These are phyloP conservation scores for Rhinichthys klamathensis DNA, from an alignment of 2,113 vertebrate species.

Conservation along the genomic window DNA sequence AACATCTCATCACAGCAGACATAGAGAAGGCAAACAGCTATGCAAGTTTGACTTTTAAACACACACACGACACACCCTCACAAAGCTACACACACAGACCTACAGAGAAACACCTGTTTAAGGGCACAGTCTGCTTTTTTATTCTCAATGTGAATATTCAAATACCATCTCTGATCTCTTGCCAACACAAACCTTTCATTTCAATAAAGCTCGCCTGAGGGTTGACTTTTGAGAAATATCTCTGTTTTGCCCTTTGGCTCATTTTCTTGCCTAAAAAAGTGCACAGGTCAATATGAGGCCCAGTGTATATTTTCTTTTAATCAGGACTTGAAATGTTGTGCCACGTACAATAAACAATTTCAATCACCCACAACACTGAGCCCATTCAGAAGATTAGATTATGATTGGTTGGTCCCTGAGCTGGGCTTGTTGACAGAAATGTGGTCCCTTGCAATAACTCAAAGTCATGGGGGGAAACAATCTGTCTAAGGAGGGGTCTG, in stretches of 20 bases:
- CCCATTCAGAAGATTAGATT: constrained; percentile 66
- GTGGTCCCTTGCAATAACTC: constrained; percentile 62
- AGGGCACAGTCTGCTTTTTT: constrained; percentile 5
- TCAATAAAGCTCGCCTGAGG: neutral
- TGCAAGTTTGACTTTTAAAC: neutral
- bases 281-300: constrained; percentile 36
- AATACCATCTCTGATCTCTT: neutral
- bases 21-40: constrained; percentile 15
- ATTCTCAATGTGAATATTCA: neutral
- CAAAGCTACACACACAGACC: neutral
- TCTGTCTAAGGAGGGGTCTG: constrained; percentile 56
- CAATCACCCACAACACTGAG: constrained; percentile 60
- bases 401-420: constrained; percentile 67
- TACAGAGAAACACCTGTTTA: constrained; percentile 8
- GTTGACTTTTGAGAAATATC: neutral
- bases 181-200: neutral
- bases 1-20: constrained; percentile 14
- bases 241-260: constrained; percentile 1
- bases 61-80: neutral
- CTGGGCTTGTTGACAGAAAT: constrained; percentile 64
- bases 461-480: constrained; percentile 60
- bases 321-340: constrained; percentile 60
- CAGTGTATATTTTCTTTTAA: constrained; percentile 55
- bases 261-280: neutral
- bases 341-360: constrained; percentile 62